Evolutionary conservation across 2,797 vertebrate species (phyloP), one percentile per base, ranked within the genome.

Genomic region (Girardinus metallicus): DNA sequence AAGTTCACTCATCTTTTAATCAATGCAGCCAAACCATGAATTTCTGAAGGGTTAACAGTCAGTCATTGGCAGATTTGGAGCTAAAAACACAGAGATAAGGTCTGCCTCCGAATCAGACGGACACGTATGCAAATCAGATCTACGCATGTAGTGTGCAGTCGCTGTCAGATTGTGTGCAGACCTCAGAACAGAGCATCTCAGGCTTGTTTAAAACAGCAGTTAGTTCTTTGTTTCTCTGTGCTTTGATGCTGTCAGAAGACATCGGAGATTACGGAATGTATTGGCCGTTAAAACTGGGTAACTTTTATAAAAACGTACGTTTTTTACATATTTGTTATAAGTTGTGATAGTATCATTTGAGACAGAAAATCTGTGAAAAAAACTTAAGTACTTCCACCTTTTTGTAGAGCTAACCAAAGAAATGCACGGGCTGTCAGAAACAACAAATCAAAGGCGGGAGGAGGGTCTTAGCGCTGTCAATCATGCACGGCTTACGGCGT

Each of bases 1-100:
- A 96, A 95, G 93, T 91, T 93, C 93, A 95, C 93, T 93, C 91
- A 92, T 93, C 91, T 95, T 94, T 93, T 92, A 94, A 95, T 95
- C 91, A 94, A 94, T 95, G 89, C 87, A 73, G 83, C 82, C 91
- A 91, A 94, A 95, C 93, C 90, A 93, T 91, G 93, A 93, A 88
- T 94, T 95, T 95, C 83, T 93, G 89, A 93, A 88, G 93, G 93
- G 92, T 89, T 93, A 93, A 93, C 93, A 93, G 92, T 87, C 90
- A 89, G 78, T 83, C 86, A 85, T 84, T 83, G 91, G 89, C 87
- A 83, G 92, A 81, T 88, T 91, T 89, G 13, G 46, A 85, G 88
- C 91, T 87, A 89, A 88, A 93, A 87, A 90, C 82, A 88, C 80
- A 78, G 60, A 89, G 91, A 94, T 93, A 94, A 93, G 79, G 88